phyloP scores from a whole-genome alignment of 2,888 invertebrate genomes.

The Drosophila putrida region DNA sequence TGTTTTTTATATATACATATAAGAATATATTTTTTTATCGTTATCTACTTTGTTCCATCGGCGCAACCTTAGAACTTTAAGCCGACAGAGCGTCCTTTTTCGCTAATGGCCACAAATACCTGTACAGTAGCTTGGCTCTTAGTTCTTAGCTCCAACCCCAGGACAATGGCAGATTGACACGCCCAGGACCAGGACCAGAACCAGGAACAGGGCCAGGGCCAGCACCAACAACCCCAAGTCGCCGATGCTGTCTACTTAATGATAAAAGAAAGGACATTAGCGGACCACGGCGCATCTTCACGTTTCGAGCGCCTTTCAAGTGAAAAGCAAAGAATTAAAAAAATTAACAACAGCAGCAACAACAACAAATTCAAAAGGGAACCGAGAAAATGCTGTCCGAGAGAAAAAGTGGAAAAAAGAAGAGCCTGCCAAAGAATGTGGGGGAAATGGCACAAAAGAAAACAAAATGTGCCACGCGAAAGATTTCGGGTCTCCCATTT shows the following conservation, averaged over 20 bases:
- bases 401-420: constrained; percentile 29
- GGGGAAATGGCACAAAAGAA: constrained; percentile 49
- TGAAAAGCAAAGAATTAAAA: constrained; percentile 81
- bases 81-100: constrained; percentile 63
- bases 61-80: constrained; percentile 71
- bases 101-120: constrained; percentile 76
- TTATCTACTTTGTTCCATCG: constrained; percentile 56
- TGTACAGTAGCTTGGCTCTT: constrained; percentile 45
- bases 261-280: constrained; percentile 82
- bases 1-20: constrained; percentile 11
- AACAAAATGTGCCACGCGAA: constrained; percentile 70
- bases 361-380: constrained; percentile 21
- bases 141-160: constrained; percentile 2
- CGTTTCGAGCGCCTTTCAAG: constrained; percentile 78
- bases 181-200: constrained; percentile 40
- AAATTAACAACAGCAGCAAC: constrained; percentile 63
- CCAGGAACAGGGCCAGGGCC: not conserved
- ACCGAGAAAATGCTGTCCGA: constrained; percentile 44
- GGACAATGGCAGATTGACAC: constrained; percentile 59
- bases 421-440: constrained; percentile 48
- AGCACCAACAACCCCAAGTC: constrained; percentile 59
- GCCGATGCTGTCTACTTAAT: constrained; percentile 79
- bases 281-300: constrained; percentile 77
- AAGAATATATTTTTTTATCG: constrained; percentile 28
- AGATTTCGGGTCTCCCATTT: constrained; percentile 72